Conservation (phyloP, 2,797 vertebrate species). For the Nyctibius grandis region DNA sequence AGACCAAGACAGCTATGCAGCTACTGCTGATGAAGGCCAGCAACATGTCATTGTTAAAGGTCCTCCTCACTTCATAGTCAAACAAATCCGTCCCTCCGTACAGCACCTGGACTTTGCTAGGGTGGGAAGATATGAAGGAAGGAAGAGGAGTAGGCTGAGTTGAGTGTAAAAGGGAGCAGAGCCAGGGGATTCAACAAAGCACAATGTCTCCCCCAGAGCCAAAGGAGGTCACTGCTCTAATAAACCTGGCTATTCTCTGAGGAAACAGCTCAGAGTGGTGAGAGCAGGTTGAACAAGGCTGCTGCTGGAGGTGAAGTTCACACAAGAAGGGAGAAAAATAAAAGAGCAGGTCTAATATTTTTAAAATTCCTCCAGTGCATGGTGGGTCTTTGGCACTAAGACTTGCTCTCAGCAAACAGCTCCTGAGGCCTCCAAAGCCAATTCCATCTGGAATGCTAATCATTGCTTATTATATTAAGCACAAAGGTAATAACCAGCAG, state of each 20-base stretch:
- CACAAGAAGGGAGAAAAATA: neutral
- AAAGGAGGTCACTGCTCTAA: neutral
- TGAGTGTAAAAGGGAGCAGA: neutral
- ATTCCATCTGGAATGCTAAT: slow-evolving; percentile 51
- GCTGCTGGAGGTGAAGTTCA: neutral
- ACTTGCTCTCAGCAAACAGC: neutral
- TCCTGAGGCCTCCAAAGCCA: slow-evolving; percentile 20
- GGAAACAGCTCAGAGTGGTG: neutral
- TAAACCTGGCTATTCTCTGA: neutral
- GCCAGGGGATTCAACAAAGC: neutral
- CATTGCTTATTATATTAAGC: slow-evolving; percentile 36
- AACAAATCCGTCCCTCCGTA: slow-evolving; percentile 96
- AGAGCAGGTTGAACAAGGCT: neutral
- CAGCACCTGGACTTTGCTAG: slow-evolving; percentile 93
- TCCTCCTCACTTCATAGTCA: slow-evolving; percentile 93
- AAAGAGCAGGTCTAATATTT: neutral
- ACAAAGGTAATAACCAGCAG: neutral
- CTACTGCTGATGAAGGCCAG: slow-evolving; percentile 92
- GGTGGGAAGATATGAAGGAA: neutral
- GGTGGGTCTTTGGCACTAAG: neutral
- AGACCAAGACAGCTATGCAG: slow-evolving; percentile 92
- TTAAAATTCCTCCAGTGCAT: neutral
- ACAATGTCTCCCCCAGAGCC: neutral
- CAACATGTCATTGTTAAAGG: slow-evolving; percentile 96
- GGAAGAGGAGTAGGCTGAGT: neutral